phyloP scores from a whole-genome alignment of 1,140 invertebrate species.

The Cydia amplana region DNA sequence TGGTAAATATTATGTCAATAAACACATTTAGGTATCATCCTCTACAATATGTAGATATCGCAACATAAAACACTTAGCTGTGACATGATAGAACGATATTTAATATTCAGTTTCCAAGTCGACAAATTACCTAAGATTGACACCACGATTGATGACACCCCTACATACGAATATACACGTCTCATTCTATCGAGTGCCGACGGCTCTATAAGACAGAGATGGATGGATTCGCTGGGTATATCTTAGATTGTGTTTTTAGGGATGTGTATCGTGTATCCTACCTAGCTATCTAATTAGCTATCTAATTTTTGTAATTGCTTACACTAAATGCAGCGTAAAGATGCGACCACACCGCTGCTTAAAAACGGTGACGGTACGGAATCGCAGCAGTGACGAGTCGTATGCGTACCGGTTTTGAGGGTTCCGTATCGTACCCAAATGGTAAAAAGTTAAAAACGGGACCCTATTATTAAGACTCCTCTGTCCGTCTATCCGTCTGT shows the following conservation, averaged over 20 bases:
- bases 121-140: slow-evolving; percentile 35
- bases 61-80: background rate
- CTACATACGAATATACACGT: slow-evolving; percentile 24
- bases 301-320: slow-evolving; percentile 36
- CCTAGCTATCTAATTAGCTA: slow-evolving; percentile 13
- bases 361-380: too few relatives aligned
- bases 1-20: too few relatives aligned
- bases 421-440: too few relatives aligned
- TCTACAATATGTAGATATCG: background rate
- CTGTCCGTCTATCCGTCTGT: too few relatives aligned
- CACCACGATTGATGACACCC: slow-evolving; percentile 33
- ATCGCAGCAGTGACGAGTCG: too few relatives aligned
- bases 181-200: slow-evolving; percentile 13
- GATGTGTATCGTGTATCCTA: background rate
- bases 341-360: too few relatives aligned
- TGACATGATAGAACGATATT: slow-evolving; percentile 19
- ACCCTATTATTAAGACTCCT: too few relatives aligned
- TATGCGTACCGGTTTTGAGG: too few relatives aligned
- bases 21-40: too few relatives aligned
- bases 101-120: slow-evolving; percentile 16
- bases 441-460: too few relatives aligned
- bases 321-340: too few relatives aligned
- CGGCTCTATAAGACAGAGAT: slow-evolving; percentile 33
- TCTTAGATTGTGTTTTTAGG: background rate
- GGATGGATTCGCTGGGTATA: slow-evolving; percentile 34